Percentiles rank a stretch among this genome's conserved stretches.
These are phyloP conservation scores for Oeneis ivallda DNA, from an alignment of 2,888 invertebrate species.

Conservation along the genomic window DNA sequence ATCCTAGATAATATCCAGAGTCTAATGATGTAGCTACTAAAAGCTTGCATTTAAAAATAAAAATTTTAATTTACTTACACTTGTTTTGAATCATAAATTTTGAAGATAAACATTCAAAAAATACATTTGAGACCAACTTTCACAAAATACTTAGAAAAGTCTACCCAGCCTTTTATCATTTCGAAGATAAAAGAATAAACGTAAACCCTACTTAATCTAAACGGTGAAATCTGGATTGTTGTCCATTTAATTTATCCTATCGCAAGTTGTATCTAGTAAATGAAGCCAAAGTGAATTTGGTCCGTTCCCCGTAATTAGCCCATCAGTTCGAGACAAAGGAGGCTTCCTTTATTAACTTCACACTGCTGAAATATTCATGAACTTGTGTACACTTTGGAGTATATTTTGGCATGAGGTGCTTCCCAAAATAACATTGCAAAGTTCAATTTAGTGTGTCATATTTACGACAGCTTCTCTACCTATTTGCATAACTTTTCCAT, in stretches of 20 bases:
- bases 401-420: slow-evolving; percentile 21
- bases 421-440: slow-evolving; percentile 13
- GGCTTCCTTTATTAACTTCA: slow-evolving; percentile 71
- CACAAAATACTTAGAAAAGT: neutral
- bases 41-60: too few relatives aligned
- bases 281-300: slow-evolving; percentile 40
- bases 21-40: too few relatives aligned
- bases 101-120: too few relatives aligned
- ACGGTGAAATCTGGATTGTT: slow-evolving; percentile 6
- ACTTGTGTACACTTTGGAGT: slow-evolving; percentile 34
- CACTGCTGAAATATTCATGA: slow-evolving; percentile 75
- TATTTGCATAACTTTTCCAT: slow-evolving; percentile 13
- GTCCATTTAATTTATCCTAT: slow-evolving; percentile 32
- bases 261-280: slow-evolving; percentile 38
- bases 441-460: slow-evolving; percentile 14
- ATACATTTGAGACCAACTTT: too few relatives aligned
- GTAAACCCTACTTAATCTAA: slow-evolving; percentile 7
- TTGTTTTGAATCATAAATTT: too few relatives aligned
- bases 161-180: neutral
- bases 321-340: slow-evolving; percentile 70
- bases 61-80: too few relatives aligned
- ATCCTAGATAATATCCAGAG: too few relatives aligned
- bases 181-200: neutral
- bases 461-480: neutral
- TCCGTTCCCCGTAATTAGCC: slow-evolving; percentile 67